A percentile compares a stretch with the other conserved stretches of the same genome.
Evolutionary conservation across 2,888 invertebrate species (phyloP).

Genomic region (Biston stratarius): DNA sequence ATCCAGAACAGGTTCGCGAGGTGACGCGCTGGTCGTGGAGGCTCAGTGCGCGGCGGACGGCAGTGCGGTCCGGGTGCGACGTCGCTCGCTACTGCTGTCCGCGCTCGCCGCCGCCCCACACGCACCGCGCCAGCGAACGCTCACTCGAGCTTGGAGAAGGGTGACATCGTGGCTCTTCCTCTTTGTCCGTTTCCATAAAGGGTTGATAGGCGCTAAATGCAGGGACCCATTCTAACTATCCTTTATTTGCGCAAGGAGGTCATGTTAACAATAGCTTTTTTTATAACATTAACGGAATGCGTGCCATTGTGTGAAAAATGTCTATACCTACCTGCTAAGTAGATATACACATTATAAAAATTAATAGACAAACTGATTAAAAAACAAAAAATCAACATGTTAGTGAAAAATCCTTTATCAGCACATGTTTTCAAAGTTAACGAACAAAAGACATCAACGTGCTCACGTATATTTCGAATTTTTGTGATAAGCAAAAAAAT

Average conservation of each 20-base stretch:
- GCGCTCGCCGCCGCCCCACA: constrained; percentile 61
- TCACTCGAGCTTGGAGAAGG: constrained; percentile 76
- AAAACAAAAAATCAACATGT: background rate
- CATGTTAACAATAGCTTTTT: constrained; percentile 41
- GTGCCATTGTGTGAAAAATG: constrained; percentile 4
- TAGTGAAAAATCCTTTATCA: background rate
- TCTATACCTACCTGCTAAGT: background rate
- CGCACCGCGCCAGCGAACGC: constrained; percentile 58
- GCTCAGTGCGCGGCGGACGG: constrained; percentile 65
- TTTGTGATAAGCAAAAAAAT: background rate
- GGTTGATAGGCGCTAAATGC: constrained; percentile 68
- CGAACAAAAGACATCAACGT: constrained; percentile 37
- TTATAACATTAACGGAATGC: constrained; percentile 19
- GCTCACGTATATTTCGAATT: constrained; percentile 5
- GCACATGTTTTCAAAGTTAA: background rate
- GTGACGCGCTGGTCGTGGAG: constrained; percentile 39
- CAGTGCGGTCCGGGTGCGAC: constrained; percentile 82
- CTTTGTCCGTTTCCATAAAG: constrained; percentile 68
- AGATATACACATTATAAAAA: background rate
- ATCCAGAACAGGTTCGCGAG: constrained; percentile 61
- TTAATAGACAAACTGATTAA: background rate
- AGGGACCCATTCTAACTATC: constrained; percentile 51
- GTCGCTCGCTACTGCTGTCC: constrained; percentile 76
- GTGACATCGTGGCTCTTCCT: constrained; percentile 79
- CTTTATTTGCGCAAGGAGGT: constrained; percentile 51